Conservation (phyloP, 2,888 invertebrate genomes). For the Candidula unifasciata region DNA sequence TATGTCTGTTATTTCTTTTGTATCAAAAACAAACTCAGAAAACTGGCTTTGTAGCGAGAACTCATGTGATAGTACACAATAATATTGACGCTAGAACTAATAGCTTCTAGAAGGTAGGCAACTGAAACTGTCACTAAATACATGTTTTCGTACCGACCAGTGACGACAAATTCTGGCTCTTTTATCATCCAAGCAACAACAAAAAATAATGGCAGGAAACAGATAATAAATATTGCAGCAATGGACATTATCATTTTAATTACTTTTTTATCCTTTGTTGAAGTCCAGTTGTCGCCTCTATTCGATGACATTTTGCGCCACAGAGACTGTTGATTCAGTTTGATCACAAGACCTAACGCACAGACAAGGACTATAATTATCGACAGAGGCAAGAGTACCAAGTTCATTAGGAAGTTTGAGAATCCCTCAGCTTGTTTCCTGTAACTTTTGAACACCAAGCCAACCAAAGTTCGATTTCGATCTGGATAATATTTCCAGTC, state of each 20-base stretch:
- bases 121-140: background rate
- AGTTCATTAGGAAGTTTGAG: conserved; percentile 25
- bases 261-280: conserved; percentile 17
- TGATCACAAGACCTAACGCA: conserved; percentile 12
- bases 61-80: conserved; percentile 34
- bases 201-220: conserved; percentile 3
- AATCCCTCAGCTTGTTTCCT: conserved; percentile 4
- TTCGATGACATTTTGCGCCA: background rate
- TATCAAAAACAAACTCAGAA: no score
- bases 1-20: background rate
- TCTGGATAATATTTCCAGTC: conserved; percentile 19
- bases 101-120: conserved; percentile 16
- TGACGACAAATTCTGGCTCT: conserved; percentile 15
- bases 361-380: background rate
- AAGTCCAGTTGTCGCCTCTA: background rate
- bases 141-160: conserved; percentile 11
- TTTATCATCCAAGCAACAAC: conserved; percentile 17
- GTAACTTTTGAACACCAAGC: background rate
- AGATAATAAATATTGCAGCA: conserved; percentile 16
- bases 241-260: conserved; percentile 26
- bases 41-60: background rate
- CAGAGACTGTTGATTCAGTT: background rate
- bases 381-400: background rate
- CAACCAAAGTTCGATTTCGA: background rate
- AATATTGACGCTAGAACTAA: conserved; percentile 26